Evolutionary conservation across 2,797 vertebrate species (phyloP).

Genomic region (Florisuga fusca): DNA sequence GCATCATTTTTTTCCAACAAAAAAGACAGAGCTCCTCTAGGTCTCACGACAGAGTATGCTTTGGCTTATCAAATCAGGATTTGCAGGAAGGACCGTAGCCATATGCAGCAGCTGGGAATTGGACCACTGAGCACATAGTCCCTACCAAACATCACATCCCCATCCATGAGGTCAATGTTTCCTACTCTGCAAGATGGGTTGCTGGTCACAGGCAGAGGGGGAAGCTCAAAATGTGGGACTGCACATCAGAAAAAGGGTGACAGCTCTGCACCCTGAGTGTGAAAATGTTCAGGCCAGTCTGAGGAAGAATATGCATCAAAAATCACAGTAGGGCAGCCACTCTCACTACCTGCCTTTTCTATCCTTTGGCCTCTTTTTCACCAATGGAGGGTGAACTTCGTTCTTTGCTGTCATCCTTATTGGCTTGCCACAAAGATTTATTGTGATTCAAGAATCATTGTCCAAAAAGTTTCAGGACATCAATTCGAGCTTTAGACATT

Average conservation of each 20-base stretch:
- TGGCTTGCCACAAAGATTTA: no score
- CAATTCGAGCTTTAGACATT: background rate
- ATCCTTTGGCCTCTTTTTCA: background rate
- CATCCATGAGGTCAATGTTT: background rate
- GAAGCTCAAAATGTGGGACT: background rate
- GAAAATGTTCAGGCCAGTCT: background rate
- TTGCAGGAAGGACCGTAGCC: background rate
- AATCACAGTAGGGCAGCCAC: accelerated
- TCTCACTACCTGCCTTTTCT: background rate
- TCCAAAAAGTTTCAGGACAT: background rate
- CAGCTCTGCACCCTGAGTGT: background rate
- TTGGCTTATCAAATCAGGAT: background rate
- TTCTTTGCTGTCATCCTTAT: background rate
- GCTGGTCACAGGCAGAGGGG: background rate
- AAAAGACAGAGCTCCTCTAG: background rate
- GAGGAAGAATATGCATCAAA: background rate
- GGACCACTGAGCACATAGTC: background rate
- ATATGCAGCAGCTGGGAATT: accelerated
- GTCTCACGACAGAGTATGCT: background rate
- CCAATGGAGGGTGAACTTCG: background rate
- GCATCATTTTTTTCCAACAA: background rate
- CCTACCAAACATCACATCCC: background rate
- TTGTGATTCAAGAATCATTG: background rate
- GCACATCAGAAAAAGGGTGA: background rate
- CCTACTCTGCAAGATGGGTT: background rate